A percentile compares a stretch with the other conserved stretches of the same genome.
These are phyloP conservation scores for Poeciliopsis paucimaculata DNA, from an alignment of 2,797 vertebrate species.

Conservation along the genomic window DNA sequence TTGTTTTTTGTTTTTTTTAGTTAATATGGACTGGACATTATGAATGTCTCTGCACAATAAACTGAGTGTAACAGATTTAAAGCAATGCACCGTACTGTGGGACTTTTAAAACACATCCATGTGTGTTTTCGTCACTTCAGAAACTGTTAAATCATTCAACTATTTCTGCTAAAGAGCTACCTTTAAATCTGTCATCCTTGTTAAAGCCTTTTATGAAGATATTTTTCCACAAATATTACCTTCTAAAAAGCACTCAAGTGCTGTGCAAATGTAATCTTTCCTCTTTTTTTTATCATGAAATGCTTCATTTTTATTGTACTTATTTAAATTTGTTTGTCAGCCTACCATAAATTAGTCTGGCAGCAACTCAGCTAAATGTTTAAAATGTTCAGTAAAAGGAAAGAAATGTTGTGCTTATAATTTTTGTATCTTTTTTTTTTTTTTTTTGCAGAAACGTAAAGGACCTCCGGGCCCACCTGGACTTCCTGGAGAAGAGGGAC, in stretches of 20 bases:
- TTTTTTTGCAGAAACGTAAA: conserved; percentile 68
- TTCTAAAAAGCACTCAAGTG: background rate
- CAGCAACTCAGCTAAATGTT: background rate
- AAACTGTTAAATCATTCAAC: background rate
- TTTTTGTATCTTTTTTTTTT: background rate
- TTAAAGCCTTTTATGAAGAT: background rate
- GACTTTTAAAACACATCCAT: background rate
- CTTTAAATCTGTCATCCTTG: background rate
- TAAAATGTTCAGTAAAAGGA: background rate
- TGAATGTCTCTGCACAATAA: background rate
- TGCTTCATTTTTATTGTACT: background rate
- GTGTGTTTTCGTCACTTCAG: background rate
- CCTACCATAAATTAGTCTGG: background rate
- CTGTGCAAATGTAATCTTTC: background rate
- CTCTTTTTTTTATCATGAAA: background rate
- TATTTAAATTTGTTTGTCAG: background rate
- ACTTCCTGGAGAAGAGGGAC: conserved; percentile 73
- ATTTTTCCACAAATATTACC: background rate
- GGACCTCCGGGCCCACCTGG: conserved; percentile 72
- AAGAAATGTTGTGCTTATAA: conserved; percentile 1
- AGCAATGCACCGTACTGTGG: background rate
- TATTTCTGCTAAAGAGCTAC: background rate
- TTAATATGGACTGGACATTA: background rate
- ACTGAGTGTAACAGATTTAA: background rate
- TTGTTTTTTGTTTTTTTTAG: background rate